Percentiles rank a stretch among this genome's conserved stretches.
Conservation (phyloP, 2,888 invertebrate genomes). For the Callinectes sapidus region DNA sequence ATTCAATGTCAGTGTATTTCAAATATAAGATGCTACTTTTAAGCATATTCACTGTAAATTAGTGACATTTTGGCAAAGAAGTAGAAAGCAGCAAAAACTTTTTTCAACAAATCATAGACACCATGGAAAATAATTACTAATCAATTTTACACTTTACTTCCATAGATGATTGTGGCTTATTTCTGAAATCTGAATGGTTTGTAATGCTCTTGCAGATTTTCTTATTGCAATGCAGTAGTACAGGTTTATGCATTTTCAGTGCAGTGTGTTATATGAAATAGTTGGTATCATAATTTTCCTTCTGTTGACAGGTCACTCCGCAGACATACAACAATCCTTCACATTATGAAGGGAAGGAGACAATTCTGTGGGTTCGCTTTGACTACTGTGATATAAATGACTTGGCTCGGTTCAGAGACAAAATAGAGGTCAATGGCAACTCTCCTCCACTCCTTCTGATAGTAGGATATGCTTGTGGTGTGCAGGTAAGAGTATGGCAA, state of each 20-base stretch:
- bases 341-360: slow-evolving; percentile 80
- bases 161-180: not conserved
- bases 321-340: slow-evolving; percentile 79
- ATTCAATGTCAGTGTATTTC: too few species aligned
- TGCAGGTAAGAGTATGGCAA: slow-evolving; percentile 79
- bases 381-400: slow-evolving; percentile 91
- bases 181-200: not conserved
- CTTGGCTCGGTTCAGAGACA: slow-evolving; percentile 81
- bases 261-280: not conserved
- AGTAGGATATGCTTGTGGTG: slow-evolving; percentile 90
- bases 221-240: not conserved
- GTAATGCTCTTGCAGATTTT: not conserved
- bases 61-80: not conserved
- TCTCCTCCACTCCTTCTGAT: slow-evolving; percentile 89
- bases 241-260: not conserved
- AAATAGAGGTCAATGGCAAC: slow-evolving; percentile 78
- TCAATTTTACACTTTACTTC: not conserved
- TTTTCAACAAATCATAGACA: too few species aligned
- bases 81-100: not conserved
- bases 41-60: too few species aligned
- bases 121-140: too few species aligned
- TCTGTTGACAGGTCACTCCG: slow-evolving; percentile 69
- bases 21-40: too few species aligned
- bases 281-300: slow-evolving; percentile 34
- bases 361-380: slow-evolving; percentile 88